Base-by-base conservation (phyloP, 2,888 invertebrate species). In the Lottia scabra region DNA sequence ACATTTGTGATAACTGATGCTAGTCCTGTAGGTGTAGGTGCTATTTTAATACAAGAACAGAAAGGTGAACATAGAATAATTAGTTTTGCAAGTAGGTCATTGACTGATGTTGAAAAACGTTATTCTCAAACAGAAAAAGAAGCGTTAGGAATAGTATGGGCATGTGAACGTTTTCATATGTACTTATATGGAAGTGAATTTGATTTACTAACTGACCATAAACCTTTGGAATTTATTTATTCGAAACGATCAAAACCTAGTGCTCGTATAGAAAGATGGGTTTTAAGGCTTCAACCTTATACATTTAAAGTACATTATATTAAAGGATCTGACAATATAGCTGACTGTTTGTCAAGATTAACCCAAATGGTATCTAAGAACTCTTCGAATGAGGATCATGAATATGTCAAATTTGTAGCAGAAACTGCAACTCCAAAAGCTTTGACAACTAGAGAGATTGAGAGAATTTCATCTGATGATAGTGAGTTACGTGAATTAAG, bases 131-230 rank as follows among this genome's bases (percentile, higher is more conserved):
- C 30, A 63, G 67, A 48, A 23, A 67, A 67, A 48, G 48, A 48
- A 16, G 67, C 67, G 8, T 56, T 67, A 19, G 67, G 48, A n/a
- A 67, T 67, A 30, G 67, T 67, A n/a, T 67, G 67, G 67, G 67
- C 48, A 12, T 48, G 48, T 67, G 67, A 26, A 26, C n/a, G 48
- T n/a, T 63, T 63, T 30, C 63, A 63, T 23, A 26, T 30, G 23
- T 63, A 63, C 63, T n/a, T 63, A 26, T 67, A 67, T 38, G 27
- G 67, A 30, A 30, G 30, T 30, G 30, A 30, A 30, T 30, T 30
- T 30, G 30, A 30, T 30, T 30, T 30, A 16, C 67, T 67, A 30
- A 67, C 67, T n/a, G 67, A 67, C 48, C 67, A 67, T 38, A 46
- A 67, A 23, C 67, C 48, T 48, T 38, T 67, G 4, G 48, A 67